Conservation (phyloP, 2,113 vertebrate genomes). For the Apteryx owenii region DNA sequence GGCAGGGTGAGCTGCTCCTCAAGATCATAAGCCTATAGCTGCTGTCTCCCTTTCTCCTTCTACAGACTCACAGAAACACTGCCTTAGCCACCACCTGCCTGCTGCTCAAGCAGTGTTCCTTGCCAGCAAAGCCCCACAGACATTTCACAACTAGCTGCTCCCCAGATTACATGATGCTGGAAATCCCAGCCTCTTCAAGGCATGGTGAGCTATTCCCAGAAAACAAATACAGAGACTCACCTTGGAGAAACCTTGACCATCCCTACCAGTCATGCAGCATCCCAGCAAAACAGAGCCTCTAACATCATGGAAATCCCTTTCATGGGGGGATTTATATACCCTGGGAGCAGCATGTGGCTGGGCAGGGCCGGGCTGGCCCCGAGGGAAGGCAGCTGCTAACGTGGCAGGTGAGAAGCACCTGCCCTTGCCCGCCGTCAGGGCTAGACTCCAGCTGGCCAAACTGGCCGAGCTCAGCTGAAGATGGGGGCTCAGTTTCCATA, state of each 20-base stretch:
- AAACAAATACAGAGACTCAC: background rate
- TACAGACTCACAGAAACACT: background rate
- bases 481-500: background rate
- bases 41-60: fast-evolving
- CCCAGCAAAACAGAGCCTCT: background rate
- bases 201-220: fast-evolving
- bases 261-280: fast-evolving
- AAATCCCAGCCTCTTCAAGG: background rate
- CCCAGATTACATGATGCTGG: background rate
- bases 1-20: background rate
- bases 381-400: background rate
- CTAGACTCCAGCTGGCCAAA: background rate
- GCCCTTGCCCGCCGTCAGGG: fast-evolving
- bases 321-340: background rate
- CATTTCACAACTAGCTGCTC: background rate
- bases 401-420: background rate
- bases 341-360: background rate
- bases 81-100: fast-evolving
- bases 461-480: fast-evolving
- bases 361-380: too few species aligned
- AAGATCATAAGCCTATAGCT: fast-evolving
- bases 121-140: background rate
- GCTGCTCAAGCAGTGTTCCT: background rate
- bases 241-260: background rate
- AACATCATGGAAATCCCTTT: fast-evolving